Evolutionary conservation across 2,113 vertebrate species (phyloP).

Genomic region (Phainopepla nitens): DNA sequence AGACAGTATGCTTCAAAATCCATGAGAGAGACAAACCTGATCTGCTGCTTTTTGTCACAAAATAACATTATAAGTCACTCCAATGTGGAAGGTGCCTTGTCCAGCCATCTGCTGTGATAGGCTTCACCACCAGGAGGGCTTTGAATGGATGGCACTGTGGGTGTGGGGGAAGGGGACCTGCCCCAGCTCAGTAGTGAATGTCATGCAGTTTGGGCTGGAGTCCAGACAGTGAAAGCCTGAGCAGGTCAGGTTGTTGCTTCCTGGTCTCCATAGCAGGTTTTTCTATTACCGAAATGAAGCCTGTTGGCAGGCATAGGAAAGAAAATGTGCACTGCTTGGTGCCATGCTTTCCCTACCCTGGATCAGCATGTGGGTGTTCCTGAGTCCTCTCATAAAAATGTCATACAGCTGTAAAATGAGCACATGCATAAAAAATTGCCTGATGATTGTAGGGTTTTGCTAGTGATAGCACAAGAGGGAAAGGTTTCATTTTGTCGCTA

Average conservation of each 20-base stretch:
- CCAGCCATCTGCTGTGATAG: background rate
- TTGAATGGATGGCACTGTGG: background rate
- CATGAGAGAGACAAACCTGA: background rate
- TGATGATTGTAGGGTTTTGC: background rate
- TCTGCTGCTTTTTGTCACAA: background rate
- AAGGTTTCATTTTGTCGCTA: background rate
- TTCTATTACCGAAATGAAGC: background rate
- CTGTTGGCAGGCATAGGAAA: background rate
- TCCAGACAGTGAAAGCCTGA: background rate
- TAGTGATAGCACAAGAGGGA: background rate
- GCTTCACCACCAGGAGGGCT: background rate
- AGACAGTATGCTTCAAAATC: background rate
- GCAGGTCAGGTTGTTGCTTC: background rate
- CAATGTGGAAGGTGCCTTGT: background rate
- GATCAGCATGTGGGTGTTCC: background rate
- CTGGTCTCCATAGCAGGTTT: background rate
- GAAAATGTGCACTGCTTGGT: background rate
- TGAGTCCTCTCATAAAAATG: background rate
- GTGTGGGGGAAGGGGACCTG: background rate
- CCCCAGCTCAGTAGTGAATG: background rate
- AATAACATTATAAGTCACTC: background rate
- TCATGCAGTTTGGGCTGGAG: background rate
- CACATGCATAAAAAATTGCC: background rate
- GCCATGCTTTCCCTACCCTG: background rate
- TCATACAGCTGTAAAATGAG: background rate